Percentiles rank a stretch among this genome's conserved stretches.
Conservation (phyloP, 2,888 invertebrate genomes). For the Eristalis tenax region DNA sequence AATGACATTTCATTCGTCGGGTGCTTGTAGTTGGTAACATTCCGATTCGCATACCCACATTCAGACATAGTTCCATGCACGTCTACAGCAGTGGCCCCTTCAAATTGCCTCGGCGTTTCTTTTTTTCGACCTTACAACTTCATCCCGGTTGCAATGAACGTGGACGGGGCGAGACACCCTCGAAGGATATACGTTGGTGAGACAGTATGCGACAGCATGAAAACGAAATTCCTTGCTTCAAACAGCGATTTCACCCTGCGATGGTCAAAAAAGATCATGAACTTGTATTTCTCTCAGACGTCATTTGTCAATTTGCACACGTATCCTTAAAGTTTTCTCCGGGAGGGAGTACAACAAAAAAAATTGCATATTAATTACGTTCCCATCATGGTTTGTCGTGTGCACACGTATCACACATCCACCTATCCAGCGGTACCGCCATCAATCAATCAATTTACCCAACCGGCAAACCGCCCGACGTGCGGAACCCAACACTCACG, state of each 20-base stretch:
- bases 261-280: conserved; percentile 7
- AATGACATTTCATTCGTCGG: not conserved
- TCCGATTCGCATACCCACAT: not conserved
- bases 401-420: not conserved
- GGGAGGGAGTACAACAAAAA: not conserved
- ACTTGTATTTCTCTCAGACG: not conserved
- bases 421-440: not conserved
- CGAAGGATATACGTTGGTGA: not conserved
- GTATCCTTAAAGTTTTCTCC: not conserved
- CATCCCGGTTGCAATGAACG: not conserved
- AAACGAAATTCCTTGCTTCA: conserved; percentile 12
- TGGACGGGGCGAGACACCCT: not conserved
- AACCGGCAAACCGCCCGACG: conserved; percentile 19
- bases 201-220: not conserved
- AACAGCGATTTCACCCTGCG: not conserved
- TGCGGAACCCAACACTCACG: conserved; percentile 21
- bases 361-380: conserved; percentile 46
- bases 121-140: conserved; percentile 6
- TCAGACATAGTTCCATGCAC: not conserved
- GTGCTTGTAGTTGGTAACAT: not conserved
- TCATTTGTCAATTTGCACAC: not conserved
- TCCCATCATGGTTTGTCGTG: conserved; percentile 6
- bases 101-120: conserved; percentile 35
- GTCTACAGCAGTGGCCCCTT: conserved; percentile 14
- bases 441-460: conserved; percentile 59